phyloP scores from a whole-genome alignment of 2,113 vertebrate species.

The Strix uralensis region DNA sequence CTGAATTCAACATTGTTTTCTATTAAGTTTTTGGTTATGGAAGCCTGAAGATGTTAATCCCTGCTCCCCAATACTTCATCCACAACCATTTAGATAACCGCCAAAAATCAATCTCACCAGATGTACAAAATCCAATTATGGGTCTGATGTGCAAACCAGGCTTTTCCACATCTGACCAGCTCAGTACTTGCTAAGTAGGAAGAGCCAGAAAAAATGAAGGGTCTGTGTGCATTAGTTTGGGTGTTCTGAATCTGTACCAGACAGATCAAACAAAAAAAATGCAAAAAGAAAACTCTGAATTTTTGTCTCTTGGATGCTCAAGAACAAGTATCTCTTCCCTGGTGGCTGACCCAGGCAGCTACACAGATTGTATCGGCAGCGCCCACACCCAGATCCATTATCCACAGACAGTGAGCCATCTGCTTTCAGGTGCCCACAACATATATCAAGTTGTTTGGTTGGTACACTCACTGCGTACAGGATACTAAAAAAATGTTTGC shows the following conservation, averaged over 20 bases:
- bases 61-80: neutral
- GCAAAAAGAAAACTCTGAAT: neutral
- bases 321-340: neutral
- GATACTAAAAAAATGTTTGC: neutral
- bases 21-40: neutral
- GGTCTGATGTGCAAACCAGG: neutral
- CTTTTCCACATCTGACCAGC: constrained; percentile 10
- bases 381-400: neutral
- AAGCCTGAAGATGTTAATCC: neutral
- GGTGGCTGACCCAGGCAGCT: constrained; percentile 9
- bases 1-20: neutral
- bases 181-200: neutral
- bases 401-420: neutral
- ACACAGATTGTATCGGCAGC: neutral
- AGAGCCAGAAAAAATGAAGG: neutral
- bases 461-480: neutral
- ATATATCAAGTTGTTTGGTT: neutral
- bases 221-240: neutral
- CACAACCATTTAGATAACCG: neutral
- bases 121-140: neutral
- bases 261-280: constrained; percentile 9
- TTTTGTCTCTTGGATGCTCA: neutral
- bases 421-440: neutral
- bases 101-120: neutral
- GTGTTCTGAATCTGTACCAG: constrained; percentile 58